Base-by-base conservation (phyloP, 2,113 vertebrate species). In the Etheostoma cragini region DNA sequence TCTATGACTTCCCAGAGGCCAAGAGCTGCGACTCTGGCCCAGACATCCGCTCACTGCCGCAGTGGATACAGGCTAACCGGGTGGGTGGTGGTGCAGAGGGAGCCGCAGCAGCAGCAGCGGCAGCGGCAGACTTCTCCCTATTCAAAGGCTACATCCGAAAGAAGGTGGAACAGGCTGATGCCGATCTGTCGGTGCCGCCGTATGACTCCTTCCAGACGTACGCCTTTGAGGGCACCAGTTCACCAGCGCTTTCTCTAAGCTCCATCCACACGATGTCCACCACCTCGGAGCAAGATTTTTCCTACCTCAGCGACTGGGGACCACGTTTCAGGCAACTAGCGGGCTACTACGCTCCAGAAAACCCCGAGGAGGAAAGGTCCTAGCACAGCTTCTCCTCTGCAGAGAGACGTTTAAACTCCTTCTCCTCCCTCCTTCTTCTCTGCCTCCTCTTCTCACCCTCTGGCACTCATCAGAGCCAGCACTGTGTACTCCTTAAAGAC, bases 201-300 rank as follows among this genome's bases (percentile, higher is more conserved):
- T 99, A 99, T 16, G 98, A 99, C 95, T 98, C 98, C 0, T 99
- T 99, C 95, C 98, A 99, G 95, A 99, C 98, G 74, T 99, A 99
- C 6, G 98, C 98, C 89, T 98, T 99, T 1, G 98, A 99, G 94
- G 98, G 98, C 89, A 94, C 88, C 45, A 95, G 93, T 92, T 99
- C 98, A 3, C 96, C 97, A 0, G 95, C 96, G 5, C 96, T 96
- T 58, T 99, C 98, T 1, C 95, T 99, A 85, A 99, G 98, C 95
- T 99, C 98, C 85, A 97, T 99, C 94, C 96, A 97, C 94, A 97
- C 97, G 49, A 93, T 96, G 88, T 99, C 98, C 70, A 97, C 96
- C 26, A 76, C 94, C 77, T 99, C 98, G 0, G 97, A 99, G 93
- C 98, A 98, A 95, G 98, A 99, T 96, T 99, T 99, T 93, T 96